These are phyloP conservation scores for Drosophila setosimentum DNA, from an alignment of 2,888 invertebrate species.

Conservation along the genomic window DNA sequence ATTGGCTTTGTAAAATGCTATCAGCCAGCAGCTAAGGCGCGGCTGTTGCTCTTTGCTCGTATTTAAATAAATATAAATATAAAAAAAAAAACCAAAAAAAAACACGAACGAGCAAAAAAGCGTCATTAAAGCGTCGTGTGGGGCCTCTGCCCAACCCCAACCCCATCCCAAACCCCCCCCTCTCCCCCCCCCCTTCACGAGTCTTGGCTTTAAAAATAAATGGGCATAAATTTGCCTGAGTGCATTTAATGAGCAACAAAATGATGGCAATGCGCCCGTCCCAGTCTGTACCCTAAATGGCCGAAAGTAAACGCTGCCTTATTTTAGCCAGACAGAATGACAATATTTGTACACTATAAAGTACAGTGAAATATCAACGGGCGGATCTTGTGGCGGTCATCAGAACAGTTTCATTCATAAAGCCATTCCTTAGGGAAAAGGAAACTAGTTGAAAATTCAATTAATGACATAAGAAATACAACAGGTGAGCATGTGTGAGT, in stretches of 20 bases:
- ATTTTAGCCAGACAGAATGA: slow-evolving; percentile 21
- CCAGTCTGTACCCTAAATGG: slow-evolving; percentile 36
- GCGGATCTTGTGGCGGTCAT: background rate
- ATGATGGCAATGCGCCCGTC: slow-evolving; percentile 30
- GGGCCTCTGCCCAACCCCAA: background rate
- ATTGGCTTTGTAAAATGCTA: slow-evolving; percentile 9
- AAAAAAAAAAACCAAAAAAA: slow-evolving; percentile 2
- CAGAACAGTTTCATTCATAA: background rate
- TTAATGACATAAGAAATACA: background rate
- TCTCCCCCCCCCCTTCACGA: background rate
- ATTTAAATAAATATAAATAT: slow-evolving; percentile 53
- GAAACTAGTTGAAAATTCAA: background rate
- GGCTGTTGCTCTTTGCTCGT: slow-evolving; percentile 53
- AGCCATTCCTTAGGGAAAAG: no score
- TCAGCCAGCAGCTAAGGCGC: slow-evolving; percentile 49
- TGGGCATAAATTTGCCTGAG: slow-evolving; percentile 63
- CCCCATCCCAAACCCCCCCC: background rate
- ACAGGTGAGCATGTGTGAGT: background rate
- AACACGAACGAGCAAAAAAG: slow-evolving; percentile 28
- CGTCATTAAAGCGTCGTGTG: slow-evolving; percentile 44
- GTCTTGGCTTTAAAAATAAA: slow-evolving; percentile 48
- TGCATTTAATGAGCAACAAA: slow-evolving; percentile 67
- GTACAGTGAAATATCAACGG: slow-evolving; percentile 25
- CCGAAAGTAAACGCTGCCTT: slow-evolving; percentile 22
- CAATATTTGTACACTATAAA: slow-evolving; percentile 26